These are phyloP conservation scores for Tautogolabrus adspersus DNA, from an alignment of 2,113 vertebrate genomes.

Conservation along the genomic window DNA sequence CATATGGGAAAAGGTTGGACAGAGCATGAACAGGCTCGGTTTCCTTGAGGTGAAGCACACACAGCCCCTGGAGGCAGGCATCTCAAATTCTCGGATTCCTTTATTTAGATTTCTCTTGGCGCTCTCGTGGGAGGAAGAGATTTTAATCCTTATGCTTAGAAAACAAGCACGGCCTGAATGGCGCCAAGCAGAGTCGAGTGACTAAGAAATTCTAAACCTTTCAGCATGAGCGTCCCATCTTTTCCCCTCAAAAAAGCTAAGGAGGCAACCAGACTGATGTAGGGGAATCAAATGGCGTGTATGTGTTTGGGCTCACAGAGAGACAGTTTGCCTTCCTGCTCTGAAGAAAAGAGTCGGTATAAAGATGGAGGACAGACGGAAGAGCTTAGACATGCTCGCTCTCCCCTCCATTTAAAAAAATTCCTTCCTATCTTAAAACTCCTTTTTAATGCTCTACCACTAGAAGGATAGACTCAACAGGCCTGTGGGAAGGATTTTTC, in stretches of 20 bases:
- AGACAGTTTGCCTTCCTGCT: constrained; percentile 30
- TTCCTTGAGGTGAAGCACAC: constrained; percentile 56
- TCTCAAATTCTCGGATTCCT: constrained; percentile 52
- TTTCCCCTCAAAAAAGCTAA: constrained; percentile 18
- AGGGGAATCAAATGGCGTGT: constrained; percentile 4
- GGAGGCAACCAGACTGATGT: constrained; percentile 30
- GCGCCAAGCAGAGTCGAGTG: constrained; percentile 31
- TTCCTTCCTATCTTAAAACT: not conserved
- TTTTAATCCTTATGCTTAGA: constrained; percentile 53
- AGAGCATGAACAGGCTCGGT: constrained; percentile 38
- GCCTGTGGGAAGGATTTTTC: not conserved
- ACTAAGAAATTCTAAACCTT: constrained; percentile 54
- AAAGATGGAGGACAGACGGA: constrained; percentile 35
- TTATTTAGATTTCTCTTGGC: constrained; percentile 57
- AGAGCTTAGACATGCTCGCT: constrained; percentile 31
- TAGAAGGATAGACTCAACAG: not conserved
- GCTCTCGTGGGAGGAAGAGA: constrained; percentile 27
- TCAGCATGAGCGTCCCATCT: constrained; percentile 18
- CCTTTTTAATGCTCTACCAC: not conserved
- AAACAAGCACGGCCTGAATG: constrained; percentile 48
- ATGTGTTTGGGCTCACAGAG: constrained; percentile 2
- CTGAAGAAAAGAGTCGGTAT: constrained; percentile 20
- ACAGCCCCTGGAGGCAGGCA: constrained; percentile 24
- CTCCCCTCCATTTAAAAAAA: constrained; percentile 2
- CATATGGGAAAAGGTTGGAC: constrained; percentile 45